These are phyloP conservation scores for Phodopus roborovskii DNA, from an alignment of 2,113 vertebrate species.

Conservation along the genomic window DNA sequence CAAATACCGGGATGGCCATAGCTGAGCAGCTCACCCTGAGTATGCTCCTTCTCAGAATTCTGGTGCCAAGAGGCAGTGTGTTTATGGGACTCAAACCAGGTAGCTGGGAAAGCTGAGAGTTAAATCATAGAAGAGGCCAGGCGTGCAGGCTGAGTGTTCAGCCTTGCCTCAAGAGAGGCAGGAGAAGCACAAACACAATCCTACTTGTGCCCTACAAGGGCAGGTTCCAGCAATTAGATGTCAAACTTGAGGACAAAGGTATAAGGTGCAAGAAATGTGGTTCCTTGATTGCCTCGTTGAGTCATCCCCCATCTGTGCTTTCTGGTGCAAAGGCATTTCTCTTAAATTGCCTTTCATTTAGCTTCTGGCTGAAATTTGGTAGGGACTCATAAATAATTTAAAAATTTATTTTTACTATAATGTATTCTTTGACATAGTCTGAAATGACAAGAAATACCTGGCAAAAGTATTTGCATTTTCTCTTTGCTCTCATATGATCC, in stretches of 20 bases:
- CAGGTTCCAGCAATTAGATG: background rate
- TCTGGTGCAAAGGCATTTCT: background rate
- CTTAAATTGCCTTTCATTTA: background rate
- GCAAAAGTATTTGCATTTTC: background rate
- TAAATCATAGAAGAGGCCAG: too few relatives aligned
- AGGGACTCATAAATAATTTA: background rate
- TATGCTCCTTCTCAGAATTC: background rate
- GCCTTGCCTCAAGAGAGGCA: background rate
- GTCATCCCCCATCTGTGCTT: background rate
- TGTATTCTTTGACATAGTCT: background rate
- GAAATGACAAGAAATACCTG: background rate
- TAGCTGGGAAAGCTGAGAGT: background rate
- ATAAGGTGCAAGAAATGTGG: background rate
- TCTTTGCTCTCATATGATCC: background rate
- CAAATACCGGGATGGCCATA: accelerated
- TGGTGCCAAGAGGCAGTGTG: background rate
- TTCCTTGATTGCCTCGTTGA: accelerated
- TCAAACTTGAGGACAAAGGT: background rate
- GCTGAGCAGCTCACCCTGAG: background rate
- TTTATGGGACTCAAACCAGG: background rate
- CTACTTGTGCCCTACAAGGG: background rate
- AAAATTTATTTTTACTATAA: background rate
- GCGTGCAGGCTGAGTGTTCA: background rate
- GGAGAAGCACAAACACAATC: background rate
- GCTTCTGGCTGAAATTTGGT: background rate